A percentile compares a stretch with the other conserved stretches of the same genome.
Evolutionary conservation across 1,140 invertebrate genomes (phyloP).

Genomic region (Archivesica marissinica): DNA sequence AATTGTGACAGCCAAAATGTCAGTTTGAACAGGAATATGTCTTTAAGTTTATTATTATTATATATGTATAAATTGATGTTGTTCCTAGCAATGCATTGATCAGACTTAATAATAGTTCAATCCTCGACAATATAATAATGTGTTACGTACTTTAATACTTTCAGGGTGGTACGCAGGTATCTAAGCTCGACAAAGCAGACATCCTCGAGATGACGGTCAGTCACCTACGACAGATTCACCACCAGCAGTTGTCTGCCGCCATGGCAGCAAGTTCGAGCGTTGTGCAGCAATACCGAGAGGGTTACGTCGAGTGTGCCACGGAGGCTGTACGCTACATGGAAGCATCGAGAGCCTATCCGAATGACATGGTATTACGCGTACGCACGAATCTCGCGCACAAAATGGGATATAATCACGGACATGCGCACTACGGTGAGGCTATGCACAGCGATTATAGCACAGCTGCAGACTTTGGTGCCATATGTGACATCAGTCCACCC

Average conservation of each 20-base stretch:
- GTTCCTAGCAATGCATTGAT: too few relatives aligned
- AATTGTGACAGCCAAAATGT: too few relatives aligned
- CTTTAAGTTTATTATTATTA: too few relatives aligned
- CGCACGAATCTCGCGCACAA: constrained; percentile 25
- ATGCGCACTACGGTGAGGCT: background rate
- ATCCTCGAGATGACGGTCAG: constrained; percentile 99
- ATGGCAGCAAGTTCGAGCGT: constrained; percentile 91
- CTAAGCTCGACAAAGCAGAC: constrained; percentile 98
- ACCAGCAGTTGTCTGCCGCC: constrained; percentile 82
- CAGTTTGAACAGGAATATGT: too few relatives aligned
- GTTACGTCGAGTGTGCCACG: constrained; percentile 93
- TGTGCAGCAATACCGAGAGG: constrained; percentile 93
- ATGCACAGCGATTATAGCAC: background rate
- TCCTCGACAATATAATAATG: too few relatives aligned
- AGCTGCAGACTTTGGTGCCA: background rate
- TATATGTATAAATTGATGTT: too few relatives aligned
- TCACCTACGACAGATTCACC: constrained; percentile 86
- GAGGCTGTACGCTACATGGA: constrained; percentile 94
- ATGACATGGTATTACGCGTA: constrained; percentile 46
- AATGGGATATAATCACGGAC: constrained; percentile 4
- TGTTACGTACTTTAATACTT: too few relatives aligned
- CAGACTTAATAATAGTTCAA: too few relatives aligned
- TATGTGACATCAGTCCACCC: constrained; percentile 29
- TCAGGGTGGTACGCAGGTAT: constrained; percentile 87
- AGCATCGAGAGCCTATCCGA: constrained; percentile 87